phyloP scores from a whole-genome alignment of 2,888 invertebrate genomes.

The Eudemis profundana region DNA sequence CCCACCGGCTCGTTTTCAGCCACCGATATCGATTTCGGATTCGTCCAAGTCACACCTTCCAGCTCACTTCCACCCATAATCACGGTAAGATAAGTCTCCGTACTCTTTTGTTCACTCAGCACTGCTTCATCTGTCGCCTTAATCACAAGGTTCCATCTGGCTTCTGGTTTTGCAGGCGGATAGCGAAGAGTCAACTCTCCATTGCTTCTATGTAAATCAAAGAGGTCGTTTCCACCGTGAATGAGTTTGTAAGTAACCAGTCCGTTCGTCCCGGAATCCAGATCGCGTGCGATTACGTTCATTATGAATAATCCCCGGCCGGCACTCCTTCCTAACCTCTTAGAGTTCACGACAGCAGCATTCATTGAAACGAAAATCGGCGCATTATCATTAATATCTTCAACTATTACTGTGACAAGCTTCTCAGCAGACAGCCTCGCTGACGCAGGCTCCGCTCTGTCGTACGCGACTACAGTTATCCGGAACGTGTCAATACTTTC shows the following conservation, averaged over 20 bases:
- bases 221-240: constrained; percentile 91
- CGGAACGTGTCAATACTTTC: constrained; percentile 95
- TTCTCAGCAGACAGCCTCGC: constrained; percentile 94
- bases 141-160: constrained; percentile 92
- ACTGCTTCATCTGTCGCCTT: constrained; percentile 97
- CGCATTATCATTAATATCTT: constrained; percentile 97
- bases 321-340: constrained; percentile 76
- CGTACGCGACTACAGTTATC: constrained; percentile 95
- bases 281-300: constrained; percentile 92
- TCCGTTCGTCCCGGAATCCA: constrained; percentile 96
- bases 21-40: constrained; percentile 90
- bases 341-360: constrained; percentile 91
- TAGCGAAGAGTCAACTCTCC: constrained; percentile 89
- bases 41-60: constrained; percentile 86
- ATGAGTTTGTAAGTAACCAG: constrained; percentile 95
- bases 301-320: constrained; percentile 89
- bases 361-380: constrained; percentile 97
- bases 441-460: constrained; percentile 91
- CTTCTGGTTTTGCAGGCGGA: constrained; percentile 86
- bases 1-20: constrained; percentile 96
- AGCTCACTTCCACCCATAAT: constrained; percentile 88
- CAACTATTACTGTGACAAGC: constrained; percentile 95
- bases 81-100: constrained; percentile 94
- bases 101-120: constrained; percentile 93
- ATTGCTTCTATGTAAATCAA: constrained; percentile 92